Evolutionary conservation across 2,888 invertebrate genomes (phyloP).

Genomic region (Trichogramma dendrolimi): DNA sequence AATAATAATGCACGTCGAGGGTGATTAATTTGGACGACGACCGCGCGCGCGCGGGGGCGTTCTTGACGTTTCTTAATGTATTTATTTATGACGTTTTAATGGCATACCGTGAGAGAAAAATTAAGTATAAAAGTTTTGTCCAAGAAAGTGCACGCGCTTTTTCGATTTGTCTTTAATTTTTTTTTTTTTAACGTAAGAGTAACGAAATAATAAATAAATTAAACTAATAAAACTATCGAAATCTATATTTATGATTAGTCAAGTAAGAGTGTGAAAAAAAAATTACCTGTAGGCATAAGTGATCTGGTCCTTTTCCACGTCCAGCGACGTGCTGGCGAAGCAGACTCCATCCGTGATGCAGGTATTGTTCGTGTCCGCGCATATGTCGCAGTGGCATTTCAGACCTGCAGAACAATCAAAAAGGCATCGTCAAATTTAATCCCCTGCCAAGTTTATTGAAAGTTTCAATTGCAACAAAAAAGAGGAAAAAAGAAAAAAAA

Average conservation of each 20-base stretch:
- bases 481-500: too few species aligned
- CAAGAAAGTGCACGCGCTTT: too few species aligned
- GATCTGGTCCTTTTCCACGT: slow-evolving; percentile 55
- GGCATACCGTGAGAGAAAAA: too few species aligned
- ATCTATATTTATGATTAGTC: not conserved
- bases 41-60: too few species aligned
- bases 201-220: too few species aligned
- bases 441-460: not conserved
- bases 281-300: slow-evolving; percentile 77
- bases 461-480: not conserved
- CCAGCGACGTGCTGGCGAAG: slow-evolving; percentile 71
- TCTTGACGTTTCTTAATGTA: too few species aligned
- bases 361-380: slow-evolving; percentile 69
- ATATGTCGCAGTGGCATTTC: slow-evolving; percentile 81
- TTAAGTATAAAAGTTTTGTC: too few species aligned
- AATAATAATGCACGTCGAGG: too few species aligned
- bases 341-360: slow-evolving; percentile 88
- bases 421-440: not conserved
- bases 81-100: too few species aligned
- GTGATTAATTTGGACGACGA: too few species aligned
- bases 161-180: not conserved
- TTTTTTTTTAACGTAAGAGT: slow-evolving; percentile 6
- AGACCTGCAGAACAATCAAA: slow-evolving; percentile 58
- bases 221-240: not conserved
- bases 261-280: slow-evolving; percentile 20